A percentile compares a stretch with the other conserved stretches of the same genome.
These are phyloP conservation scores for Rhagophthalmus giganteus DNA, from an alignment of 2,888 invertebrate genomes.

Conservation along the genomic window DNA sequence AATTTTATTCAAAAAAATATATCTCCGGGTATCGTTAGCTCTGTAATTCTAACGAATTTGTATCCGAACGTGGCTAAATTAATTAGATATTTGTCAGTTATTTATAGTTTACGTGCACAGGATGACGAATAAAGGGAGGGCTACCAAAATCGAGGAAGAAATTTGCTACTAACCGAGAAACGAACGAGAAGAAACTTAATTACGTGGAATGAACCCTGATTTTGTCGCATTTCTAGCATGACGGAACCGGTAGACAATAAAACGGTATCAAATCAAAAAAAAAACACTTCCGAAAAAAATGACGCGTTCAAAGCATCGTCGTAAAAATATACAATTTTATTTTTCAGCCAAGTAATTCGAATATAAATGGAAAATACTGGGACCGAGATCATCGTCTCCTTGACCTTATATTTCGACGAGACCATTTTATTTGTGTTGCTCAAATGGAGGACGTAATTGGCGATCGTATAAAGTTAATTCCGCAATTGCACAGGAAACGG, in stretches of 20 bases:
- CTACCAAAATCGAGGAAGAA: constrained; percentile 17
- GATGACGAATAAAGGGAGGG: constrained; percentile 26
- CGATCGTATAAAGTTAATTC: constrained; percentile 5
- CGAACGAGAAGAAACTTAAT: constrained; percentile 28
- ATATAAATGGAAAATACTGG: constrained; percentile 15
- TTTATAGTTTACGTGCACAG: constrained; percentile 31
- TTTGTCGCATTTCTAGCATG: constrained; percentile 22
- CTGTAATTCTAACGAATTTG: constrained; percentile 9
- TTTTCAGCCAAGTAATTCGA: constrained; percentile 22
- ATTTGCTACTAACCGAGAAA: constrained; percentile 20
- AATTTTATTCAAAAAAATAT: not conserved
- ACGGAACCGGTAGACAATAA: constrained; percentile 14
- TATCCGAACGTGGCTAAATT: constrained; percentile 21
- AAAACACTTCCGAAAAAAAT: not conserved
- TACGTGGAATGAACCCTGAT: constrained; percentile 31
- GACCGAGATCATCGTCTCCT: constrained; percentile 5
- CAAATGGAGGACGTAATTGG: constrained; percentile 8
- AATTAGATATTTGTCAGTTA: constrained; percentile 31
- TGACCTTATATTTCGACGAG: constrained; percentile 12
- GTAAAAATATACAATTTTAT: constrained; percentile 13
- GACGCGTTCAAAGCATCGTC: too few relatives aligned
- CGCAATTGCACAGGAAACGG: constrained; percentile 5
- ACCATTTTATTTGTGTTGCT: constrained; percentile 1
- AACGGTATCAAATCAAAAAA: constrained; percentile 5
- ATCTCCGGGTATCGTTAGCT: not conserved